phyloP scores from a whole-genome alignment of 1,140 invertebrate genomes.

The Neodiprion fabricii region DNA sequence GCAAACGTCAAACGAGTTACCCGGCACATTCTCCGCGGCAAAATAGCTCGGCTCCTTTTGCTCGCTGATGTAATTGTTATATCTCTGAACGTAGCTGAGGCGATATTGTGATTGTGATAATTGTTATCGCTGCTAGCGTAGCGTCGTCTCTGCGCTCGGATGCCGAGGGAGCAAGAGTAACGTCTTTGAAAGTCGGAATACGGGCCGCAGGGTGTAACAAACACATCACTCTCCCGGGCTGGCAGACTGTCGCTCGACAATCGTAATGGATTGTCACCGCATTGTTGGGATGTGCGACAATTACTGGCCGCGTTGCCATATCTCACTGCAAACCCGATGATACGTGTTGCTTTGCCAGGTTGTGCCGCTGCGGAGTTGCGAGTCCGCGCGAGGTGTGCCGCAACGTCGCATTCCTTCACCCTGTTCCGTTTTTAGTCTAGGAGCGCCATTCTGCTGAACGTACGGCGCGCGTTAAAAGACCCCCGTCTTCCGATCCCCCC shows the following conservation, averaged over 20 bases:
- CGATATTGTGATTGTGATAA: no score
- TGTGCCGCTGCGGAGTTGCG: background rate
- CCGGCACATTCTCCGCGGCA: no score
- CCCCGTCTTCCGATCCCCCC: background rate
- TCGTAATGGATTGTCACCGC: conserved; percentile 37
- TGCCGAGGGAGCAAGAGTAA: no score
- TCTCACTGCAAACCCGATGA: conserved; percentile 43
- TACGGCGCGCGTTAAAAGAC: conserved; percentile 48
- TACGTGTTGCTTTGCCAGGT: conserved; percentile 27
- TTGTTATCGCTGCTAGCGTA: no score
- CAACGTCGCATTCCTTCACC: conserved; percentile 56
- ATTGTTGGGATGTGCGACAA: conserved; percentile 56
- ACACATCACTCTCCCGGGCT: background rate
- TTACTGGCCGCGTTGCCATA: conserved; percentile 53
- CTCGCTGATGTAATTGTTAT: no score
- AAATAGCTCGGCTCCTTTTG: no score
- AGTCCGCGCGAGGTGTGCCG: conserved; percentile 47
- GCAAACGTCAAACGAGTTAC: no score
- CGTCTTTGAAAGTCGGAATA: no score
- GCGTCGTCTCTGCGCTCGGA: no score
- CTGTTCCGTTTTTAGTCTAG: conserved; percentile 60
- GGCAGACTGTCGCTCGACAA: conserved; percentile 30
- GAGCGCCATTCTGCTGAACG: conserved; percentile 57
- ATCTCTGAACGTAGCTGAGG: no score
- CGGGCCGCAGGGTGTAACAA: background rate